These are phyloP conservation scores for Arizona elegans DNA, from an alignment of 2,113 vertebrate genomes.

Conservation along the genomic window DNA sequence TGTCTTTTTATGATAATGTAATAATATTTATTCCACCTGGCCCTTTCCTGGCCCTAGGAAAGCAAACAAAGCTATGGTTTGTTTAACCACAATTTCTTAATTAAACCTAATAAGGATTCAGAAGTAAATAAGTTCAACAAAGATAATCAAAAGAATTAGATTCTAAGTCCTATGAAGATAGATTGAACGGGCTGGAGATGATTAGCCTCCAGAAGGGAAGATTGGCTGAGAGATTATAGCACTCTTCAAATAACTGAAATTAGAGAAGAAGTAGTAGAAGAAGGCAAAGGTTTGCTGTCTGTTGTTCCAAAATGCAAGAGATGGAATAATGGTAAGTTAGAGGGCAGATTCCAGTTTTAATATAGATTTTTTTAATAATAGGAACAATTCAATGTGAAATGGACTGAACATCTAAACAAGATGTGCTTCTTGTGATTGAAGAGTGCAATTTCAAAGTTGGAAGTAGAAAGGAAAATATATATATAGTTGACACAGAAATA, in stretches of 20 bases:
- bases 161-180: neutral
- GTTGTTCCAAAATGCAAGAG: neutral
- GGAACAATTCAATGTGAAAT: neutral
- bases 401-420: neutral
- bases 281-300: neutral
- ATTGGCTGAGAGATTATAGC: neutral
- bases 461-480: neutral
- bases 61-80: neutral
- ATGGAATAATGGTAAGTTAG: neutral
- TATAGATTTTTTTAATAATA: neutral
- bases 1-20: neutral
- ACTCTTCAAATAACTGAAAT: neutral
- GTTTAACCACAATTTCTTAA: neutral
- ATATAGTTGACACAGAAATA: neutral
- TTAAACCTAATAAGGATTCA: neutral
- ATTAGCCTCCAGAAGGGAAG: neutral
- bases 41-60: neutral
- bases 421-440: neutral
- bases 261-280: neutral
- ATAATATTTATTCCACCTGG: neutral
- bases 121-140: neutral
- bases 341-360: neutral
- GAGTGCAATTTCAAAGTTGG: neutral
- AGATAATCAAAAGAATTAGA: neutral
- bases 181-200: neutral